These are phyloP conservation scores for Morone saxatilis DNA, from an alignment of 2,113 vertebrate genomes.

Conservation along the genomic window DNA sequence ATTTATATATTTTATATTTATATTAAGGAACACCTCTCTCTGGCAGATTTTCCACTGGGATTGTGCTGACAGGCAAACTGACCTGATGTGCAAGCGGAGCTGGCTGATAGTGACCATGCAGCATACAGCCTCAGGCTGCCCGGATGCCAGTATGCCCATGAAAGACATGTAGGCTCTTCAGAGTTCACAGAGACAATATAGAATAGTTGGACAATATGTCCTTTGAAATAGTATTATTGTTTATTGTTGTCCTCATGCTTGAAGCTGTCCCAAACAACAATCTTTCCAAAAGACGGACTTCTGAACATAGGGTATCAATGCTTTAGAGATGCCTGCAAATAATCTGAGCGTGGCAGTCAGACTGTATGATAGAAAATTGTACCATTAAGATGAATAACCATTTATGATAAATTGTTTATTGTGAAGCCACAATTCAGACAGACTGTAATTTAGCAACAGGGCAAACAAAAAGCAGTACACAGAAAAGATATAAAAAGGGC, in stretches of 20 bases:
- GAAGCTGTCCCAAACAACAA: not conserved
- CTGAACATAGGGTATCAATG: not conserved
- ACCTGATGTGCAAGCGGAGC: constrained; percentile 23
- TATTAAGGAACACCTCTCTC: not conserved
- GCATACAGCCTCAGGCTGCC: constrained; percentile 14
- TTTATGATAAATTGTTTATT: not conserved
- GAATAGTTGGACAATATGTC: not conserved
- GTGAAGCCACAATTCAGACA: not conserved
- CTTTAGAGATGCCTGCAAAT: not conserved
- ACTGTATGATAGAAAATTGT: not conserved
- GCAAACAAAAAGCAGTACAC: not conserved
- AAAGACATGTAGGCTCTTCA: not conserved
- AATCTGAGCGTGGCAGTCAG: not conserved
- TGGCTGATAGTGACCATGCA: constrained; percentile 43
- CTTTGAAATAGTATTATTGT: not conserved
- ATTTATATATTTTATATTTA: not conserved
- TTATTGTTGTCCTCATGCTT: not conserved
- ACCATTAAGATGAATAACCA: not conserved
- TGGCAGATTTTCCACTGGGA: constrained; percentile 2
- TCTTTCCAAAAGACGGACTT: not conserved
- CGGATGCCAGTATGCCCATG: constrained; percentile 25
- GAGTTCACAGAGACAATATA: not conserved
- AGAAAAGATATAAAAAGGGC: not conserved
- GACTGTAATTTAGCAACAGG: not conserved
- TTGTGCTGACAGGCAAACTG: constrained; percentile 17